Conservation (phyloP, 1,140 invertebrate species). For the Drosophila rhopaloa region DNA sequence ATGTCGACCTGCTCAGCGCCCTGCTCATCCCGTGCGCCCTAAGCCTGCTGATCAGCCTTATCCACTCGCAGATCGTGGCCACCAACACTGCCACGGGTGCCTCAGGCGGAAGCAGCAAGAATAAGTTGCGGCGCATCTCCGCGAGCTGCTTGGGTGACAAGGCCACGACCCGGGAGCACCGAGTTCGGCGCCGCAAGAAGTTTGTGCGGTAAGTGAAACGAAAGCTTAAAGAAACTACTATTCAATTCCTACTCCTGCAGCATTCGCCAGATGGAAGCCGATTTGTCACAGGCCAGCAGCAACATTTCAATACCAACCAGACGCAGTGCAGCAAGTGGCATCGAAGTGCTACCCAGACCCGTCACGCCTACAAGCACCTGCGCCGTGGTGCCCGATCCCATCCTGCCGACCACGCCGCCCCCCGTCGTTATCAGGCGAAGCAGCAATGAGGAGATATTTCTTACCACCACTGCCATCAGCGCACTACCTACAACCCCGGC, state of each 20-base stretch:
- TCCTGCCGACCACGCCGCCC: background rate
- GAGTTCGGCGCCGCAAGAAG: constrained; percentile 72
- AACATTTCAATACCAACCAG: constrained; percentile 38
- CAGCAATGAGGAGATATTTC: constrained; percentile 53
- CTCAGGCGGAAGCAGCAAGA: constrained; percentile 51
- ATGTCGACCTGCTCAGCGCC: constrained; percentile 73
- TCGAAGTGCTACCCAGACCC: constrained; percentile 30
- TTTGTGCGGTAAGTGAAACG: constrained; percentile 68
- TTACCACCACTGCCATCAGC: constrained; percentile 59
- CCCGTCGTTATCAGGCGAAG: constrained; percentile 18
- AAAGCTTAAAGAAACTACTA: background rate
- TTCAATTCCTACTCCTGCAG: constrained; percentile 16
- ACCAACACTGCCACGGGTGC: constrained; percentile 85
- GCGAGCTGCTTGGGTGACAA: constrained; percentile 60
- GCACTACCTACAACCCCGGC: constrained; percentile 11
- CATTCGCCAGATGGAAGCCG: constrained; percentile 51
- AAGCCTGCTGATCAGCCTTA: constrained; percentile 92
- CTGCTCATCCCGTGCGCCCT: constrained; percentile 91
- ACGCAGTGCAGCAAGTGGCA: constrained; percentile 22
- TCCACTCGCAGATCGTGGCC: constrained; percentile 96
- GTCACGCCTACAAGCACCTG: constrained; percentile 12
- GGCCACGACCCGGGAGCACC: constrained; percentile 65
- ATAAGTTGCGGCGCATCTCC: constrained; percentile 76
- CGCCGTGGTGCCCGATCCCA: constrained; percentile 16
- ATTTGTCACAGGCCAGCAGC: constrained; percentile 50